phyloP scores from a whole-genome alignment of 2,113 vertebrate genomes.

The Lanius ludovicianus region DNA sequence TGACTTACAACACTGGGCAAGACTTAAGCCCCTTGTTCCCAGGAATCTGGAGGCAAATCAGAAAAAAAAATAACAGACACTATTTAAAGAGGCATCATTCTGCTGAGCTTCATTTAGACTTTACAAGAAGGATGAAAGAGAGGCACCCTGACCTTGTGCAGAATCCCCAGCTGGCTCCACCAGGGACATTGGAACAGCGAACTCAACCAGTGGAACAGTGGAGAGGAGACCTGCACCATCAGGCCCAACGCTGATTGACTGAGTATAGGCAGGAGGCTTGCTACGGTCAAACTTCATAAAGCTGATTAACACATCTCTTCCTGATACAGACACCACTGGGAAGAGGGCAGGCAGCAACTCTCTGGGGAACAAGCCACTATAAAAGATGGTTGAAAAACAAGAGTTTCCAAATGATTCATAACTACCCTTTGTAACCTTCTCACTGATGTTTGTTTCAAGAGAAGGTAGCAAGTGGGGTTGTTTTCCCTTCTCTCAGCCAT shows the following conservation, averaged over 20 bases:
- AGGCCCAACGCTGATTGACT: background rate
- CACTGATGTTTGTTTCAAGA: background rate
- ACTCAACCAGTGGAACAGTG: background rate
- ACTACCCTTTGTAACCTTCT: constrained; percentile 23
- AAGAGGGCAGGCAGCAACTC: constrained; percentile 11
- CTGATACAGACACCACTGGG: background rate
- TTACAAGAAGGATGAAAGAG: constrained; percentile 16
- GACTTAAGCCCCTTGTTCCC: constrained; percentile 42
- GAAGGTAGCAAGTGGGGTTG: fast-evolving
- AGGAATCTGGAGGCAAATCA: constrained; percentile 25
- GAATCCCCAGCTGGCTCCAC: background rate
- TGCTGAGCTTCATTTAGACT: constrained; percentile 5
- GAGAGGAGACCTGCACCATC: constrained; percentile 2
- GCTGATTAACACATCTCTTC: constrained; percentile 39
- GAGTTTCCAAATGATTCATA: constrained; percentile 18
- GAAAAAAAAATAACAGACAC: background rate
- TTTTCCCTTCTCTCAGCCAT: background rate
- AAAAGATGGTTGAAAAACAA: constrained; percentile 9
- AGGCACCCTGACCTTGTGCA: background rate
- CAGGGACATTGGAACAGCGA: background rate
- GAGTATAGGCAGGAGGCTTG: background rate
- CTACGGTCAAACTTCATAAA: constrained; percentile 18
- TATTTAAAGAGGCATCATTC: background rate
- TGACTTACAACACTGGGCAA: background rate
- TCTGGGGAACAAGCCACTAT: background rate